Evolutionary conservation across 2,888 invertebrate genomes (phyloP).

Genomic region (Heliconius ethilla): DNA sequence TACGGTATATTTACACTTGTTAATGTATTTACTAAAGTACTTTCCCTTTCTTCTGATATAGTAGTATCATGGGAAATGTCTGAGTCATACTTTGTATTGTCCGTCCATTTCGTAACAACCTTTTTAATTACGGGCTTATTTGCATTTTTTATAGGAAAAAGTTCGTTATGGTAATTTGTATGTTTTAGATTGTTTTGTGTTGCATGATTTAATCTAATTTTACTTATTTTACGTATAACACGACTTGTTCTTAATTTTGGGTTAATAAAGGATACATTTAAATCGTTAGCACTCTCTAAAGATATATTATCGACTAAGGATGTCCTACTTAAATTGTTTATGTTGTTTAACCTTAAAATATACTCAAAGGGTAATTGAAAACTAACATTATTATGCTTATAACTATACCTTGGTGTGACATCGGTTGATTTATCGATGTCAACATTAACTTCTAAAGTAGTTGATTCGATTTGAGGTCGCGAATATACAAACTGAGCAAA

Average conservation of each 20-base stretch:
- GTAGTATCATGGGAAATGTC: conserved; percentile 68
- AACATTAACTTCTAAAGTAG: conserved; percentile 50
- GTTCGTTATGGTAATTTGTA: conserved; percentile 10
- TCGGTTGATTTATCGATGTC: conserved; percentile 61
- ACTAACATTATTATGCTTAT: conserved; percentile 48
- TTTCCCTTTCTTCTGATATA: conserved; percentile 51
- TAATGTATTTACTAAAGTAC: conserved; percentile 42
- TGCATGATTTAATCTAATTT: conserved; percentile 34
- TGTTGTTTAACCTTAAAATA: conserved; percentile 19
- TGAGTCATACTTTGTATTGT: conserved; percentile 72
- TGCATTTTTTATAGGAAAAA: conserved; percentile 43
- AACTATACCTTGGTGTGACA: conserved; percentile 71
- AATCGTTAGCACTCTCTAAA: conserved; percentile 2
- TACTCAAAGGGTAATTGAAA: conserved; percentile 38
- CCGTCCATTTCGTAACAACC: conserved; percentile 80
- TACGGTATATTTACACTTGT: conserved; percentile 46
- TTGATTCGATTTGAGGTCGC: conserved; percentile 65
- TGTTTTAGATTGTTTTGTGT: conserved; percentile 7
- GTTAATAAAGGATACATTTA: conserved; percentile 10
- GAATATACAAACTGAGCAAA: conserved; percentile 64
- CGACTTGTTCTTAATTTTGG: conserved; percentile 30
- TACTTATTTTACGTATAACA: conserved; percentile 33
- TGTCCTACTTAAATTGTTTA: conserved; percentile 2
- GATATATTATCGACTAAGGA: background rate
- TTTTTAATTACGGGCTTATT: conserved; percentile 69